Evolutionary conservation across 1,140 invertebrate species (phyloP), one percentile per base, ranked within the genome.

Genomic region (Homalodisca vitripennis): DNA sequence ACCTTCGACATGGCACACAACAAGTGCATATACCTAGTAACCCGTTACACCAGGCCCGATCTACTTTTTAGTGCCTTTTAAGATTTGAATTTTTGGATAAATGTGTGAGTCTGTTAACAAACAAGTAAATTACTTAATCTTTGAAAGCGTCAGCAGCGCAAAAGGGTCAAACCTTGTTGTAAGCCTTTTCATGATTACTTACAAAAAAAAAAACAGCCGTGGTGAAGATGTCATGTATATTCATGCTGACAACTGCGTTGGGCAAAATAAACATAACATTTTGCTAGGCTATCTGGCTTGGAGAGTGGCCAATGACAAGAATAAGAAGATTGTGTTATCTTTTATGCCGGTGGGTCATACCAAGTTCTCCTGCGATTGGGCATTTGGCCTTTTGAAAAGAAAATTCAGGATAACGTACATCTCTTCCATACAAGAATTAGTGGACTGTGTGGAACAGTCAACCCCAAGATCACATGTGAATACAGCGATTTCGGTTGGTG

Each of bases 171-270:
- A 73, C 53, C 34, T 67, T 14, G 47, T 73, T 27, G 48, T 71
- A 22, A 71, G 69, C 55, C 29, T 65, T 46, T 48, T 73, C 3
- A 65, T 71, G 26, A n/a, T n/a, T n/a, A 3, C 71, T 60, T 67
- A 71, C 62, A 24, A 71, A 13, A 32, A 73, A 67, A 62, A 31
- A 17, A 27, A 71, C 24, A 57, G 26, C 32, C 17, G 13, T n/a
- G 66, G 66, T 13, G 68, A 73, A 63, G n/a, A 64, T 1, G 12
- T 31, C 24, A 53, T 71, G 26, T 57, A 30, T 65, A 46, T 73
- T 14, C 71, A 73, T 65, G 72, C 69, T 17, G 72, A 71, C 22
- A 73, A 73, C 57, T 73, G 70, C 69, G 51, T 57, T 10, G 72
- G 51, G n/a, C 72, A 73, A 31, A 73, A 73, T 34, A 73, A 70